These are phyloP conservation scores for Gerris buenoi DNA, from an alignment of 1,140 invertebrate genomes.

Conservation along the genomic window DNA sequence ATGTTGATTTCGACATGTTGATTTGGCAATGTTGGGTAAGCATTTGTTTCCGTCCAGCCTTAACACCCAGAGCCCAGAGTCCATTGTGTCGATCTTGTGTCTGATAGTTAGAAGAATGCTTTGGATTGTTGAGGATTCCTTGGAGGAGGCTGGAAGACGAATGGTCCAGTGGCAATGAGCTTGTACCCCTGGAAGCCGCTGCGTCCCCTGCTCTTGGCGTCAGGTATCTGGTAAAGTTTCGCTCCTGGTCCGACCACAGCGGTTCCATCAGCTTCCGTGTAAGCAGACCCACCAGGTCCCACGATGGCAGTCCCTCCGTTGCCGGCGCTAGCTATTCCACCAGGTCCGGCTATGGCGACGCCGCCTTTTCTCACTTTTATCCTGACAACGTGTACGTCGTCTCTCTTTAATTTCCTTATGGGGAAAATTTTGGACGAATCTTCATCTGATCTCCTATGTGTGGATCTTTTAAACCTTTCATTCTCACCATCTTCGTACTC, in stretches of 20 bases:
- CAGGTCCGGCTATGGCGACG: slow-evolving; percentile 55
- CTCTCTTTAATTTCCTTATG: slow-evolving; percentile 4
- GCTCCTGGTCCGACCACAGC: slow-evolving; percentile 52
- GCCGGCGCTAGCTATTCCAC: slow-evolving; percentile 53
- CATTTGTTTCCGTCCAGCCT: too few species aligned
- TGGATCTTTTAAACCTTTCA: slow-evolving; percentile 27
- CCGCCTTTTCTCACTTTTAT: slow-evolving; percentile 49
- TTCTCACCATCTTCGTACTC: slow-evolving; percentile 40
- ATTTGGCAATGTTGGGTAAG: too few species aligned
- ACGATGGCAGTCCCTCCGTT: slow-evolving; percentile 56
- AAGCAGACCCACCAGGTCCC: slow-evolving; percentile 50
- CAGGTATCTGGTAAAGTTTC: slow-evolving; percentile 38
- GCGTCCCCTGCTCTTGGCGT: slow-evolving; percentile 2
- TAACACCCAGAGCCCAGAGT: too few species aligned
- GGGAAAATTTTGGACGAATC: slow-evolving; percentile 3
- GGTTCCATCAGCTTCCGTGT: slow-evolving; percentile 47
- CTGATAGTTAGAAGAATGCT: background rate
- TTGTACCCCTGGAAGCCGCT: slow-evolving; percentile 5
- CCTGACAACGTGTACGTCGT: slow-evolving; percentile 12
- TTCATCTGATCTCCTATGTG: slow-evolving; percentile 2
- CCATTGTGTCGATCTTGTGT: too few species aligned
- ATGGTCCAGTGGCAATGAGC: slow-evolving; percentile 47
- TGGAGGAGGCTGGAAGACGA: slow-evolving; percentile 43
- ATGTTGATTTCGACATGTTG: too few species aligned
- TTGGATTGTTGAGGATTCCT: background rate